Conservation (phyloP, 1,140 invertebrate genomes). For the Thaumetopoea pityocampa region DNA sequence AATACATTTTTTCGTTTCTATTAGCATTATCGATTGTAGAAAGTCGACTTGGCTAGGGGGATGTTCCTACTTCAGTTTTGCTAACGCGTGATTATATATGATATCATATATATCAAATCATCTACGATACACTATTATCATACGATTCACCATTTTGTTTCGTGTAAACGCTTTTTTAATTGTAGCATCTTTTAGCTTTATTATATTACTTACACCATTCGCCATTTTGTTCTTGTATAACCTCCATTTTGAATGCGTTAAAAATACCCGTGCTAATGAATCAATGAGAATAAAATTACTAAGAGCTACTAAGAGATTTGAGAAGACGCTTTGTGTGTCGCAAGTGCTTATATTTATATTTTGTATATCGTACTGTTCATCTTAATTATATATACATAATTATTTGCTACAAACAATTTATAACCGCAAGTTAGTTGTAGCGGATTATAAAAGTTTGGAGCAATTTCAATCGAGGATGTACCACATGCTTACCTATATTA, state of each 20-base stretch:
- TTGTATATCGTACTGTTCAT: constrained; percentile 69
- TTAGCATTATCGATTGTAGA: too few relatives aligned
- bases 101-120: too few relatives aligned
- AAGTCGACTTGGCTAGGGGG: too few relatives aligned
- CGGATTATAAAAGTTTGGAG: constrained; percentile 46
- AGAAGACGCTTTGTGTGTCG: constrained; percentile 61
- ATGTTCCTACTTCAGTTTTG: too few relatives aligned
- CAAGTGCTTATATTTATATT: constrained; percentile 62
- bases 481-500: constrained; percentile 32
- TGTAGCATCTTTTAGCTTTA: too few relatives aligned
- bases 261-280: neutral
- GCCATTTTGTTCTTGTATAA: too few relatives aligned
- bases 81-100: too few relatives aligned
- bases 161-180: too few relatives aligned
- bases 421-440: constrained; percentile 27
- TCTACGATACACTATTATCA: too few relatives aligned
- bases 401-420: constrained; percentile 39
- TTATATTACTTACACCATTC: too few relatives aligned
- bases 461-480: constrained; percentile 33
- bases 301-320: constrained; percentile 20
- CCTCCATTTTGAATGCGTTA: constrained; percentile 3
- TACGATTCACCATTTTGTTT: too few relatives aligned
- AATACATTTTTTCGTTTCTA: too few relatives aligned
- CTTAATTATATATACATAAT: constrained; percentile 36
- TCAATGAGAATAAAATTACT: constrained; percentile 17